Base-by-base conservation (phyloP, 2,888 invertebrate genomes). In the Himalopsyche anomala region DNA sequence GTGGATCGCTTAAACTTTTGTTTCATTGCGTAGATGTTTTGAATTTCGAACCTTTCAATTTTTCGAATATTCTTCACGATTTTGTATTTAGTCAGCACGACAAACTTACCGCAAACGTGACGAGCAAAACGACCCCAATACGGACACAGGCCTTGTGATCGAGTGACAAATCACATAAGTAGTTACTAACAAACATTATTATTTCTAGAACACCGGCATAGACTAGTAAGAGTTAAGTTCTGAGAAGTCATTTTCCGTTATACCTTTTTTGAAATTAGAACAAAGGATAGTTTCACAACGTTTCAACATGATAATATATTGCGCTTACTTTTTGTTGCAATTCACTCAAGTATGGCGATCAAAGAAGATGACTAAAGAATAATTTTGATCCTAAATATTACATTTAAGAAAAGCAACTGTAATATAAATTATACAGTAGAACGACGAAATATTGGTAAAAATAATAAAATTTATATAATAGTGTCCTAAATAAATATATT, bases 81-180 rank as follows among this genome's bases (percentile, higher is more conserved):
- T 15, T 3, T 51, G 51, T 51, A 51, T 51, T 51, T 51, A 19
- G 19, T 62, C 28, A 28, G 62, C 62, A 62, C 62, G 62, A 19
- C 62, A 62, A 62, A 62, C 51, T 51, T 51, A 15, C 62, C 62
- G 62, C 62, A 62, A 62, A 62, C 62, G 28, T 62, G 62, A 62
- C 62, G 62, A 62, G 62, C 51, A 62, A 62, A 62, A 62, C 62
- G 62, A 62, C 62, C 62, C 62, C 62, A 62, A 62, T 62, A 62
- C 62, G 62, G 62, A 62, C 62, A 62, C 62, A 62, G 62, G 62
- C 62, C 62, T 62, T 62, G 62, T 62, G 62, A 62, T 28, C n/a
- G 19, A 62, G 11, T 62, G 62, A 62, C 62, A 62, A 62, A 62
- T 62, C 62, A 62, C 28, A 15, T 62, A 19, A 62, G 62, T 62